Percentiles rank a stretch among this genome's conserved stretches.
These are phyloP conservation scores for Cacoxenus indagator DNA, from an alignment of 2,888 invertebrate species.

Conservation along the genomic window DNA sequence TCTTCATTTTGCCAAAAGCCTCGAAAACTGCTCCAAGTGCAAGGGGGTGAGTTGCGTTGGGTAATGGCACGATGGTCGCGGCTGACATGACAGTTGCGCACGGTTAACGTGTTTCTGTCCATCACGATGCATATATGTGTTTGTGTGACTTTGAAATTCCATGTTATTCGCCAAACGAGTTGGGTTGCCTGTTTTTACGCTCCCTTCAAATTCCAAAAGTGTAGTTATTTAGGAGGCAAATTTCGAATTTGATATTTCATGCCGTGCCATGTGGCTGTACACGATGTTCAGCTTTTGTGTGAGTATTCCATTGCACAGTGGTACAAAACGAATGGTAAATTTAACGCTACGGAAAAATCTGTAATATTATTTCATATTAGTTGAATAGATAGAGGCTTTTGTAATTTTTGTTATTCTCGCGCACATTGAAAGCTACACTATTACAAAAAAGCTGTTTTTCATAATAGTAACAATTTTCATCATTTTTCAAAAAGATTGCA, in stretches of 20 bases:
- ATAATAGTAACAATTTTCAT: too few relatives aligned
- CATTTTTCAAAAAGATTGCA: too few relatives aligned
- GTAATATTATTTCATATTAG: too few relatives aligned
- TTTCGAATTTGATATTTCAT: slow-evolving; percentile 39
- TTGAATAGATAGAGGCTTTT: too few relatives aligned
- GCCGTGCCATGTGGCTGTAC: slow-evolving; percentile 46
- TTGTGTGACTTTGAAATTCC: slow-evolving; percentile 22
- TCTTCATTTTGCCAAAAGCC: neutral
- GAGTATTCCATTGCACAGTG: neutral
- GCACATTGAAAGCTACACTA: too few relatives aligned
- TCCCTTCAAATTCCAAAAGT: neutral
- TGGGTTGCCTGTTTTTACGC: slow-evolving; percentile 1
- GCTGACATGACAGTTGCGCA: slow-evolving; percentile 47
- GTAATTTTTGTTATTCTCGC: too few relatives aligned
- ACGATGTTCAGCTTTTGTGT: neutral
- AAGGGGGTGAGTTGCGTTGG: neutral
- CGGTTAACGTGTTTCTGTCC: slow-evolving; percentile 14
- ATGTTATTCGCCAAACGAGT: slow-evolving; percentile 29
- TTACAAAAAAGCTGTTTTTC: too few relatives aligned
- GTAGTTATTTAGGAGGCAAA: slow-evolving; percentile 38
- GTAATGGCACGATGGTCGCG: neutral
- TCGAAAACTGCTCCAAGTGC: neutral
- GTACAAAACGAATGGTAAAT: neutral
- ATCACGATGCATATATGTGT: slow-evolving; percentile 23
- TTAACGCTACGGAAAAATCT: too few relatives aligned